A percentile compares a stretch with the other conserved stretches of the same genome.
Evolutionary conservation across 2,113 vertebrate species (phyloP).

Genomic region (Prolemur simus): DNA sequence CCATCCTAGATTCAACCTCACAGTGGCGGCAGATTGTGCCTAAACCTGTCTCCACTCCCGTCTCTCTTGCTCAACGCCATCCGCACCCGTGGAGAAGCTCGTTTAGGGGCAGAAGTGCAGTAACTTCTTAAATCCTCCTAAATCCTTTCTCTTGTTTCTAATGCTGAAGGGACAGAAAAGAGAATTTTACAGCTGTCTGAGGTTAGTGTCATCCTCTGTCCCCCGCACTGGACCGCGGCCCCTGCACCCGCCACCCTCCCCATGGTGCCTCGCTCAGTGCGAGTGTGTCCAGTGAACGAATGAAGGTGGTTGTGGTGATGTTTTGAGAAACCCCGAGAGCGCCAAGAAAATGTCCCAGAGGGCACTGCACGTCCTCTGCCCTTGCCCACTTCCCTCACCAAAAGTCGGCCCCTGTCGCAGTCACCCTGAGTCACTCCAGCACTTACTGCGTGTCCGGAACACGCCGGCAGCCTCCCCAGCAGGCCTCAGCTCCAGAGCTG

Average conservation of each 20-base stretch:
- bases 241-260: neutral
- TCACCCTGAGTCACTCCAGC: accelerated
- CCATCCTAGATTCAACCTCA: neutral
- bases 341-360: no score
- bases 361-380: accelerated
- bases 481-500: constrained; percentile 68
- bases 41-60: accelerated
- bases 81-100: accelerated
- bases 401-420: accelerated
- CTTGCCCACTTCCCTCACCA: accelerated
- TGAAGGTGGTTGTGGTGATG: accelerated
- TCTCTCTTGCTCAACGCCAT: accelerated
- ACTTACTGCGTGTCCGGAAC: accelerated
- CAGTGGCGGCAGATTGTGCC: neutral
- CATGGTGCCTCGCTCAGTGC: no score
- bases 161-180: neutral
- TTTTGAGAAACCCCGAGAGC: accelerated
- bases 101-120: neutral
- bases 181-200: accelerated
- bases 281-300: accelerated
- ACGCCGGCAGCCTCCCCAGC: neutral
- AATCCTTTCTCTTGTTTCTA: neutral
- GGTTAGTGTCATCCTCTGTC: accelerated
- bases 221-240: accelerated
- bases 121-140: neutral